Base-by-base conservation (phyloP, 2,888 invertebrate species). In the Cryptocephalus primarius region DNA sequence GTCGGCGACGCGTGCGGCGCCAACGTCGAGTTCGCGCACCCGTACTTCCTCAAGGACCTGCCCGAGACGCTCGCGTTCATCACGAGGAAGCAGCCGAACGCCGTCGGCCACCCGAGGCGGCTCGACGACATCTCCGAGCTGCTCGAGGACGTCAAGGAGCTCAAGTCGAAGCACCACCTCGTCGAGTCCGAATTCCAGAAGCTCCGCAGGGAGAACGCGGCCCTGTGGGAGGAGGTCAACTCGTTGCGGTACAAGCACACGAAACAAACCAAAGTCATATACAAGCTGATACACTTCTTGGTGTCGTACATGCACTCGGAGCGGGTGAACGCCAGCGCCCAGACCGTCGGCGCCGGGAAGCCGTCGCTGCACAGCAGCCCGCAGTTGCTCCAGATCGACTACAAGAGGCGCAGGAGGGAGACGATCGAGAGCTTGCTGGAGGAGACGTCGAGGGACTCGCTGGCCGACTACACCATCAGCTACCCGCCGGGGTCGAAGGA, bases 11-110 rank as follows among this genome's bases (percentile, higher is more conserved):
- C 6, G 36, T 22, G 22, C 22, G 22, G 22, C 22, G 22, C 22
- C 22, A 22, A 6, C 3, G 85, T 94, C 72, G 91, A 95, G 71
- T 96, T 96, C 73, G 85, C 86, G 8, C 95, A 96, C 74, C 86
- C 85, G 13, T 92, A 82, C 66, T 96, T 96, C 60, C 76, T 88
- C 60, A 81, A 82, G 64, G 88, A 84, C 46, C 83, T 87, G 63
- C 84, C 90, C 22, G 82, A 85, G 64, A 72, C 92, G 8, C 82
- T 88, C 59, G 94, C 55, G 10, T 51, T 57, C 9, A 62, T 96
- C 53, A 94, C 93, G 68, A 77, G 94, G 64, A 94, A 93, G 22
- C 22, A 2, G 2, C 6, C 22, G 22, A 22, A 22, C 22, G 22
- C 22, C 3, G 6, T 6, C 22, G 22, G 6, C 22, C 2, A 22